Evolutionary conservation across 2,888 invertebrate genomes (phyloP).

Genomic region (Calameuta filiformis): DNA sequence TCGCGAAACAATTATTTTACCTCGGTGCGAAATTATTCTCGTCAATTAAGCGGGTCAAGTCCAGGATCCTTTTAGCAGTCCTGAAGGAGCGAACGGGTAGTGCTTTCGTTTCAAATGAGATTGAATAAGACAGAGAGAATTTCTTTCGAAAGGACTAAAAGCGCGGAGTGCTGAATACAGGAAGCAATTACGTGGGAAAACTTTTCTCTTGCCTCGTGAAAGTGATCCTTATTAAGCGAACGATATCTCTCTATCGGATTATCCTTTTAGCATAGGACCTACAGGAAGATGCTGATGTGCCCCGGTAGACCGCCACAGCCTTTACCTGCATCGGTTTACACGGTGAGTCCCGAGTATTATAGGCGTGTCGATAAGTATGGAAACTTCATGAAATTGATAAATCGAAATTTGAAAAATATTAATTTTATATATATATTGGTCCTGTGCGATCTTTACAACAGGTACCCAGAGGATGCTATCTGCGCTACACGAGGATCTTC

Average conservation of each 20-base stretch:
- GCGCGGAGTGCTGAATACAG: background rate
- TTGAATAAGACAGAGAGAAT: background rate
- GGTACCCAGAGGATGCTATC: slow-evolving; percentile 59
- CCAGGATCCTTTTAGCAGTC: background rate
- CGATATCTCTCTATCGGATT: background rate
- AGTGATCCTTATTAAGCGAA: background rate
- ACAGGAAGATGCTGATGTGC: slow-evolving; percentile 55
- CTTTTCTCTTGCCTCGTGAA: background rate
- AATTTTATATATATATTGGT: background rate
- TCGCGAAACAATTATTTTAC: background rate
- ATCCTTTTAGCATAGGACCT: slow-evolving; percentile 44
- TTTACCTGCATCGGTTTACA: slow-evolving; percentile 47
- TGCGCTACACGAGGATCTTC: slow-evolving; percentile 58
- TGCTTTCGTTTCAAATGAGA: background rate
- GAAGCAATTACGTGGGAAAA: background rate
- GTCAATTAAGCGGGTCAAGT: background rate
- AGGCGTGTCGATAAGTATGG: background rate
- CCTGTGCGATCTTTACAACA: slow-evolving; percentile 17
- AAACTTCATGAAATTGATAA: background rate
- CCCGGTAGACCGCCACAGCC: slow-evolving; percentile 57
- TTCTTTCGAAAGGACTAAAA: background rate
- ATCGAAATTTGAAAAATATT: background rate
- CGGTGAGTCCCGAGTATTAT: slow-evolving; percentile 42
- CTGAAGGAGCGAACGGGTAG: background rate
- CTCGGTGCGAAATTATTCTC: background rate